These are phyloP conservation scores for Saimiri boliviensis DNA, from an alignment of 2,113 vertebrate genomes.

Conservation along the genomic window DNA sequence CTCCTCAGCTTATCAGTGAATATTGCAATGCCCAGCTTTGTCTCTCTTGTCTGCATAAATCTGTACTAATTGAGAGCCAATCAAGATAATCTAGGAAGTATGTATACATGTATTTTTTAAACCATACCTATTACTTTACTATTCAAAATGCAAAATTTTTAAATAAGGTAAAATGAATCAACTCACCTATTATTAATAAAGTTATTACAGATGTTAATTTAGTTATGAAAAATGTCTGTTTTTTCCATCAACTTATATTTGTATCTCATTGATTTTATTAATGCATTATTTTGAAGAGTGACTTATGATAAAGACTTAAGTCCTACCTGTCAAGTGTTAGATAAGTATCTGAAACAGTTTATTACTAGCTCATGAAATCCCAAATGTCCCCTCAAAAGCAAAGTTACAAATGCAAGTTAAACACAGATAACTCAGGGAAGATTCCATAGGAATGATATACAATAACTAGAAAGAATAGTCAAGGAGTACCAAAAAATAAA, in stretches of 20 bases:
- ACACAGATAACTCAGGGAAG: not conserved
- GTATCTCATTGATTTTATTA: not conserved
- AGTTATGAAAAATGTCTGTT: not conserved
- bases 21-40: not conserved
- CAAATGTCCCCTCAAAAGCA: not conserved
- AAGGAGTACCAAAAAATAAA: not conserved
- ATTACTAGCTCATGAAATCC: not conserved
- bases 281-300: not conserved
- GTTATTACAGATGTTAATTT: conserved; percentile 19
- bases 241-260: not conserved
- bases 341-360: not conserved
- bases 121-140: not conserved
- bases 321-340: not conserved
- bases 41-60: not conserved
- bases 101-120: not conserved
- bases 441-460: not conserved
- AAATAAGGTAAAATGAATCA: conserved; percentile 24
- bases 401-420: not conserved
- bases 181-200: not conserved
- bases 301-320: not conserved
- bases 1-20: not conserved
- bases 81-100: not conserved
- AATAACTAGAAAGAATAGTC: not conserved
- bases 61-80: not conserved
- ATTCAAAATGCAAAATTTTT: not conserved